These are phyloP conservation scores for Leptinotarsa lineolata DNA, from an alignment of 1,140 invertebrate genomes.

Conservation along the genomic window DNA sequence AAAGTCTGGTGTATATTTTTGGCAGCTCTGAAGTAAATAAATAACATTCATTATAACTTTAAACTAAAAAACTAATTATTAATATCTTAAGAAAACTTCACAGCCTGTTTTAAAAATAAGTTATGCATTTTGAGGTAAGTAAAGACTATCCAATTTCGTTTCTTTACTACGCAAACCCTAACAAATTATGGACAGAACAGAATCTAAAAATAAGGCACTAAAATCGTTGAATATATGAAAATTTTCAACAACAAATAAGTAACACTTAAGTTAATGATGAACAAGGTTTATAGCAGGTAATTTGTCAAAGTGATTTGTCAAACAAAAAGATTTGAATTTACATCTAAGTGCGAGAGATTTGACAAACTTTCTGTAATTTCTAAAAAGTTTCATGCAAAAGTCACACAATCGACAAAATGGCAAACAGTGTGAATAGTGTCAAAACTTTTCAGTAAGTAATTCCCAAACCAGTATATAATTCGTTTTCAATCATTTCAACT, in stretches of 20 bases:
- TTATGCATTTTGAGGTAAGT: slow-evolving; percentile 15
- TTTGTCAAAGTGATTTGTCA: slow-evolving; percentile 2
- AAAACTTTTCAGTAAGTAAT: no score
- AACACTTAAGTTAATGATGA: background rate
- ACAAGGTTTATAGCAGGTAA: background rate
- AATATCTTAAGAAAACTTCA: slow-evolving; percentile 37
- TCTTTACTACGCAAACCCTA: background rate
- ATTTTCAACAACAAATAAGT: slow-evolving; percentile 12
- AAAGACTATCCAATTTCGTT: background rate
- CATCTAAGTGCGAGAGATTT: no score
- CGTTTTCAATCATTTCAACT: no score
- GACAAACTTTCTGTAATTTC: no score
- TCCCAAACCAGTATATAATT: no score
- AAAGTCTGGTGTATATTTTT: slow-evolving; percentile 23
- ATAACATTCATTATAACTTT: slow-evolving; percentile 23
- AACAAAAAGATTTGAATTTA: background rate
- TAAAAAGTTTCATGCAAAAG: no score
- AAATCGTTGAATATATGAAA: background rate
- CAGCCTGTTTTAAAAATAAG: slow-evolving; percentile 39
- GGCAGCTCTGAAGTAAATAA: slow-evolving; percentile 21
- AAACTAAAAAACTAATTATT: slow-evolving; percentile 30
- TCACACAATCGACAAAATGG: no score
- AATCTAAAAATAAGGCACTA: slow-evolving; percentile 15
- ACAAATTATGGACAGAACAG: background rate
- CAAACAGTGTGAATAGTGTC: no score